phyloP scores from a whole-genome alignment of 2,797 vertebrate species.

The Rhodeus uyekii region DNA sequence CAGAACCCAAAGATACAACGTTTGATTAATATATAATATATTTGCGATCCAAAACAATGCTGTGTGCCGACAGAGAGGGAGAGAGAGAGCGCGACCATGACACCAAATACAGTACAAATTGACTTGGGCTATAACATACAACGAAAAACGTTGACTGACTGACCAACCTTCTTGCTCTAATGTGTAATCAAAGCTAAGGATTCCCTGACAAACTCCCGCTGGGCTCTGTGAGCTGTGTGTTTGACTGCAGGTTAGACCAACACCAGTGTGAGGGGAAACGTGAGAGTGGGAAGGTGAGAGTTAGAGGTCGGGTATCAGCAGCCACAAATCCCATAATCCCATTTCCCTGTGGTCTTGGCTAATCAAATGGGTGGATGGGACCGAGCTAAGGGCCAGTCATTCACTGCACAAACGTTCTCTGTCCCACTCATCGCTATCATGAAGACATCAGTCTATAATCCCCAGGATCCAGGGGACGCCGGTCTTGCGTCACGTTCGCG shows the following conservation, averaged over 20 bases:
- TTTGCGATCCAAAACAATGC: neutral
- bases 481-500: neutral
- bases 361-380: slow-evolving; percentile 60
- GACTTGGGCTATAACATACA: neutral
- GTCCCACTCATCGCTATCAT: slow-evolving; percentile 12
- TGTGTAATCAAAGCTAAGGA: neutral
- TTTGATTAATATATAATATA: neutral
- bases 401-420: slow-evolving; percentile 23
- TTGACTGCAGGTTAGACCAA: slow-evolving; percentile 5
- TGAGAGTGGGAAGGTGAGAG: slow-evolving; percentile 31
- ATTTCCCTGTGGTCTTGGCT: slow-evolving; percentile 59
- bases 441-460: slow-evolving; percentile 12
- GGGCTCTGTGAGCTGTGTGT: neutral
- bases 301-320: slow-evolving; percentile 49
- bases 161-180: neutral
- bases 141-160: neutral
- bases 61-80: neutral
- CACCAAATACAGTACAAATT: neutral
- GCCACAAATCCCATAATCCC: slow-evolving; percentile 59
- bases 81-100: neutral
- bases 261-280: slow-evolving; percentile 1
- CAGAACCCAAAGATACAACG: neutral
- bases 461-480: neutral
- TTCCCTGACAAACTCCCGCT: neutral
- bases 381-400: slow-evolving; percentile 16